phyloP scores from a whole-genome alignment of 2,113 vertebrate genomes.

The Mellivora capensis region DNA sequence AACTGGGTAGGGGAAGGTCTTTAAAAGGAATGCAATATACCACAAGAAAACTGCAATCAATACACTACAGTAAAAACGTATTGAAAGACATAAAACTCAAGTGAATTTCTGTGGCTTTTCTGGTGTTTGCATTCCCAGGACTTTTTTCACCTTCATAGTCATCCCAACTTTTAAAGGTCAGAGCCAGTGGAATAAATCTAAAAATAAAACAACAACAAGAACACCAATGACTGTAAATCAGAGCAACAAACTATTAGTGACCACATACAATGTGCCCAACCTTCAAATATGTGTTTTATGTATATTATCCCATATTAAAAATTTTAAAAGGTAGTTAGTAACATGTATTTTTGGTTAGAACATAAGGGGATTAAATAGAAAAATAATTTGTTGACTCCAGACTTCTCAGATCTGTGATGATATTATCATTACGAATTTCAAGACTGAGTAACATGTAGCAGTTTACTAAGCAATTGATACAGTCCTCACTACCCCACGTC shows the following conservation, averaged over 20 bases:
- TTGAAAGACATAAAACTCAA: background rate
- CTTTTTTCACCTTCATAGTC: background rate
- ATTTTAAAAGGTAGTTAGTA: background rate
- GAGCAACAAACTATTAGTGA: background rate
- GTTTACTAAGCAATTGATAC: background rate
- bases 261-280: background rate
- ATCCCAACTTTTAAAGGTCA: background rate
- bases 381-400: background rate
- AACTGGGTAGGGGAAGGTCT: background rate
- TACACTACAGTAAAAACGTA: background rate
- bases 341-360: background rate
- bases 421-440: background rate
- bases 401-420: background rate
- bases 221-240: background rate
- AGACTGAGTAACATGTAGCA: rapidly evolving
- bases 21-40: background rate
- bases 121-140: background rate
- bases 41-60: background rate
- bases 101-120: background rate
- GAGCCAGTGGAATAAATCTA: background rate
- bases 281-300: background rate
- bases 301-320: background rate
- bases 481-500: background rate
- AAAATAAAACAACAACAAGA: background rate
- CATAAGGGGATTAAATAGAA: background rate